Base-by-base conservation (phyloP, 2,888 invertebrate genomes). In the Synanthedon tipuliformis region DNA sequence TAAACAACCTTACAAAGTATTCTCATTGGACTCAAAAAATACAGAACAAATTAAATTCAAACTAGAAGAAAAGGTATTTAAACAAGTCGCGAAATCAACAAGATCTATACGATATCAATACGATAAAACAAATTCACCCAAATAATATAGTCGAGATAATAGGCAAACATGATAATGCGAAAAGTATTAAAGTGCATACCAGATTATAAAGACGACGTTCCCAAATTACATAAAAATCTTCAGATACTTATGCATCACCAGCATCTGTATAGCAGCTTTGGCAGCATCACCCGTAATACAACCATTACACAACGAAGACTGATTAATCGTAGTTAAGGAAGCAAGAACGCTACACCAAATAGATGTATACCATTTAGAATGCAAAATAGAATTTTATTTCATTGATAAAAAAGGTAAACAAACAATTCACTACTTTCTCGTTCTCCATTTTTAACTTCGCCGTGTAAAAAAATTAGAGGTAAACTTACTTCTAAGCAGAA, bases 91-190 rank as follows among this genome's bases (percentile, higher is more conserved):
- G 0, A 56, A 57, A 50, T 56, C 57, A n/a, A 40, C 54, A 3
- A 15, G 57, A 1, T 54, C 50, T 27, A 41, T 54, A 12, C 34
- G 23, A 40, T 2, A 34, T 40, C 1, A 12, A 11, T 34, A 50
- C 18, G 1, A 23, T 50, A 27, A 50, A 23, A 11, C 50, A 27
- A 5, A 10, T 50, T 23, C 34, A 50, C 13, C 50, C 64, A 0
- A 58, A 64, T 40, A 59, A 66, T 45, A 59, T 59, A 12, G 61
- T 61, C 0, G 62, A 67, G 52, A 66, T 65, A 23, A 54, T 68
- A 58, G 62, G 62, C 11, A 48, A 52, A 10, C 48, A 52, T 16
- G 48, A 3, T 15, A 52, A 27, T 7, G 27, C 27, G 1, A 27
- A 27, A 7, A 27, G 27, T 2, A 27, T 27, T 7, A 27, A 7